These are phyloP conservation scores for Lampropteryx suffumata DNA, from an alignment of 2,888 invertebrate species.

Conservation along the genomic window DNA sequence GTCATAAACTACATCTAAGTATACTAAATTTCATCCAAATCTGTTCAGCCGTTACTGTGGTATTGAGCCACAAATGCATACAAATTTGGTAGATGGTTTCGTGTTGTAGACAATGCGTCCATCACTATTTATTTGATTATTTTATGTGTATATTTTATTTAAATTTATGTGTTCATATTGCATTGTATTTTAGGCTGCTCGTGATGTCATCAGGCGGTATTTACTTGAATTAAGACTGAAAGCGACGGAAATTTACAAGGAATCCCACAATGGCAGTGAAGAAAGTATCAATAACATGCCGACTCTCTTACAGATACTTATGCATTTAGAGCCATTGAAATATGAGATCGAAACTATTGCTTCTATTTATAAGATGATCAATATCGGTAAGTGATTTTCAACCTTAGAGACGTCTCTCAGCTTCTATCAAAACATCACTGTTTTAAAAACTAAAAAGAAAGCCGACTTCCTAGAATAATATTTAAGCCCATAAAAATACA, in stretches of 20 bases:
- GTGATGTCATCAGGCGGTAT: slow-evolving; percentile 83
- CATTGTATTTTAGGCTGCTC: slow-evolving; percentile 79
- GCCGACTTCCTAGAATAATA: no score
- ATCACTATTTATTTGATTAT: not conserved
- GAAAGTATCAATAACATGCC: slow-evolving; percentile 63
- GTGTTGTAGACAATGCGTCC: no score
- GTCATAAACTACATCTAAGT: no score
- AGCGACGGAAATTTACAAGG: slow-evolving; percentile 69
- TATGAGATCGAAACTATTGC: slow-evolving; percentile 80
- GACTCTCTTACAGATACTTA: slow-evolving; percentile 65
- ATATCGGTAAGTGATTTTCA: slow-evolving; percentile 58
- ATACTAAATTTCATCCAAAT: no score
- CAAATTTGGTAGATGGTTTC: no score
- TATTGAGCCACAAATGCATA: no score
- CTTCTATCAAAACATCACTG: no score
- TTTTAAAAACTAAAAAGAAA: no score
- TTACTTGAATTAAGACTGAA: slow-evolving; percentile 82
- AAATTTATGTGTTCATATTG: no score
- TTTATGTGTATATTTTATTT: not conserved
- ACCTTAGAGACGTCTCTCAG: no score
- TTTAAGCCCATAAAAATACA: no score
- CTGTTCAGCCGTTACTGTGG: no score
- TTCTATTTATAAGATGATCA: slow-evolving; percentile 78
- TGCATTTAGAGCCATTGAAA: slow-evolving; percentile 73
- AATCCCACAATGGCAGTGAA: slow-evolving; percentile 41